Conservation (phyloP, 1,140 invertebrate genomes). For the Diabrotica virgifera region DNA sequence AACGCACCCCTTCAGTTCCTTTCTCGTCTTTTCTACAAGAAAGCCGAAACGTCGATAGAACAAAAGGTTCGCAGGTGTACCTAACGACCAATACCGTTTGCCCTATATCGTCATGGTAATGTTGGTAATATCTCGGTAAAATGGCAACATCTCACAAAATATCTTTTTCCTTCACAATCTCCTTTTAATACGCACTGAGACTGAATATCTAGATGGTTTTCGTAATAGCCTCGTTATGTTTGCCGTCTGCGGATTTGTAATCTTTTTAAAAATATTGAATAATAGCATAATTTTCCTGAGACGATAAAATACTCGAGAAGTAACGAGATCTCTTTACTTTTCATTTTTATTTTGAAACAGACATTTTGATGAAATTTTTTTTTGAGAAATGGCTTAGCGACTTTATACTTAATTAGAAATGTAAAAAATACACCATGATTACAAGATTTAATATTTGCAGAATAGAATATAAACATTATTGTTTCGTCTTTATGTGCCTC, state of each 20-base stretch:
- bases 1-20: neutral
- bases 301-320: too few relatives aligned
- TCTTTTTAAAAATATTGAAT: neutral
- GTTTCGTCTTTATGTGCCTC: too few relatives aligned
- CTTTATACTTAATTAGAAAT: too few relatives aligned
- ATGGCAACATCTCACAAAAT: neutral
- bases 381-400: too few relatives aligned
- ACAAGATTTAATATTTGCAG: too few relatives aligned
- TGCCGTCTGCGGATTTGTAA: neutral
- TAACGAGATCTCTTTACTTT: too few relatives aligned
- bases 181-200: neutral
- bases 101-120: neutral
- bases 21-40: neutral
- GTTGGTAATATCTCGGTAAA: constrained; percentile 2
- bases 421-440: too few relatives aligned
- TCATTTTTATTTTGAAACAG: too few relatives aligned
- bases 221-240: neutral
- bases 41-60: constrained; percentile 1
- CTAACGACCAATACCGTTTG: constrained; percentile 1
- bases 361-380: too few relatives aligned
- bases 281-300: neutral
- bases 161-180: neutral
- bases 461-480: too few relatives aligned
- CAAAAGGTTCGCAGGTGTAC: neutral
- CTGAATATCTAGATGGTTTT: neutral